Evolutionary conservation across 2,888 invertebrate genomes (phyloP), one percentile per base, ranked within the genome.

Genomic region (Geophilus truncorum): DNA sequence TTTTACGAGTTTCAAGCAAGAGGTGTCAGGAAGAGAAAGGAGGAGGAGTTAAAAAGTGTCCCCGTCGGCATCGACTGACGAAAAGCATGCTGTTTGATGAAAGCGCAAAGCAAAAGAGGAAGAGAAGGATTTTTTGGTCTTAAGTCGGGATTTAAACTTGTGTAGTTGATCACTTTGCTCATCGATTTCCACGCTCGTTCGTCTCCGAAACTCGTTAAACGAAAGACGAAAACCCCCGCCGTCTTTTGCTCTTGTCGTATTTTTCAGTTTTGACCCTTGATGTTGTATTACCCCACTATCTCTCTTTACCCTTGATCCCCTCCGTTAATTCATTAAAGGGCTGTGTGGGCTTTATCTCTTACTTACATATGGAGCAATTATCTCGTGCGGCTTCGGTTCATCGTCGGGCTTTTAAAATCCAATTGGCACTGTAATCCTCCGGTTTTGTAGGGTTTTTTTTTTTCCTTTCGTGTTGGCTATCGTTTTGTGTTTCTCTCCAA

Each of bases 381-480:
- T 70, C 12, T 70, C 70, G 25, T 15, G 51, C 51, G 18, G 18
- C 21, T n/a, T n/a, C 10, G 70, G 15, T 25, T 21, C 57, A 62
- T 62, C 57, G 23, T 1, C 21, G 57, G 23, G 21, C 57, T 62
- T 23, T 62, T 62, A 23, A 70, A 70, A 70, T 70, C 70, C 70
- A 70, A 70, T 70, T 70, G 70, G 70, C 70, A 70, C 70, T 28
- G 70, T 70, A 70, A 70, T 70, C 70, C 70, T 25, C 70, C 70
- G 70, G 25, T 21, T 23, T 23, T 62, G 4, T 3, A 3, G 15
- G 1, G n/a, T n/a, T 45, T 45, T 45, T n/a, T 6, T n/a, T 45
- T n/a, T n/a, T 45, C 6, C 18, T n/a, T 21, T 7, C 21, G 3
- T 32, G 4, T 32, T 32, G 32, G 32, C 5, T 32, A 32, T 51